Percentiles rank a stretch among this genome's conserved stretches.
Conservation (phyloP, 2,797 vertebrate species). For the Pygocentrus nattereri region DNA sequence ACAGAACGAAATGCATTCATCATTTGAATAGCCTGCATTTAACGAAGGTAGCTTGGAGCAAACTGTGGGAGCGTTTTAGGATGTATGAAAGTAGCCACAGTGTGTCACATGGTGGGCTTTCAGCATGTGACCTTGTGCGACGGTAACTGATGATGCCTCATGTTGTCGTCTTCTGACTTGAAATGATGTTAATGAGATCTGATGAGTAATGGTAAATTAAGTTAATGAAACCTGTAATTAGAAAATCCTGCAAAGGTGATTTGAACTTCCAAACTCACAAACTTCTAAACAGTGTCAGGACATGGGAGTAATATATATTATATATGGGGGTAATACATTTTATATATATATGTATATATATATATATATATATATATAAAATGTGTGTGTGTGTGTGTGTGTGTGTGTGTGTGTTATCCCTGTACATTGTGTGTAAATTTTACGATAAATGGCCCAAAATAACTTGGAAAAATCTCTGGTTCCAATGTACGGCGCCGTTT, state of each 20-base stretch:
- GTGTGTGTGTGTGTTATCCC: no score
- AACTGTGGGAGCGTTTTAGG: not conserved
- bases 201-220: conserved; percentile 41
- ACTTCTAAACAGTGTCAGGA: no score
- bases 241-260: conserved; percentile 71
- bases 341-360: no score
- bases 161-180: conserved; percentile 75
- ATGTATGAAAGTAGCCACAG: conserved; percentile 28
- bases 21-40: not conserved
- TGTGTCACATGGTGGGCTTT: no score
- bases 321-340: no score
- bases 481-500: no score
- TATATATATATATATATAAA: no score
- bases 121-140: conserved; percentile 67
- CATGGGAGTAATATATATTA: no score
- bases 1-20: not conserved
- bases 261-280: conserved; percentile 5
- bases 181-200: conserved; percentile 77
- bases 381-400: no score
- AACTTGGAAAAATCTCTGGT: no score
- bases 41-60: not conserved
- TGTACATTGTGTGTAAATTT: no score
- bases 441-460: no score
- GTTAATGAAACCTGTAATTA: conserved; percentile 21
- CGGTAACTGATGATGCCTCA: conserved; percentile 57